These are phyloP conservation scores for Bruchidius siliquastri DNA, from an alignment of 2,888 invertebrate genomes.

Conservation along the genomic window DNA sequence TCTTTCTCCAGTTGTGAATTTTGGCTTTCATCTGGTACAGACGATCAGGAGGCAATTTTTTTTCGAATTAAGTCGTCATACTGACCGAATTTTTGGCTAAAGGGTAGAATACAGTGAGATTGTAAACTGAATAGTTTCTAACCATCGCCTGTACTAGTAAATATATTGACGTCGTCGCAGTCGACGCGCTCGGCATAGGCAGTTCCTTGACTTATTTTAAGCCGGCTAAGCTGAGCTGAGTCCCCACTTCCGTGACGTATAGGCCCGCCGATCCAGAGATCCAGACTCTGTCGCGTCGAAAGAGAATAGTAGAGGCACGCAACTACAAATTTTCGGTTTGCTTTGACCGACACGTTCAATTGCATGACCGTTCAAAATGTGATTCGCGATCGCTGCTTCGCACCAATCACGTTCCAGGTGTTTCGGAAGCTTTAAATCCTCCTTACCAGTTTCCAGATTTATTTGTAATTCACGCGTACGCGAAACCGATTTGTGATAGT, in stretches of 20 bases:
- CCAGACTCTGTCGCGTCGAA: slow-evolving; percentile 25
- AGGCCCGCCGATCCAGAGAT: slow-evolving; percentile 26
- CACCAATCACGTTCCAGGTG: not conserved
- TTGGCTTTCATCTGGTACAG: no score
- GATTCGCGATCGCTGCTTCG: slow-evolving; percentile 14
- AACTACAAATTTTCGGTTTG: not conserved
- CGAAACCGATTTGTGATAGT: not conserved
- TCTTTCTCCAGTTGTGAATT: no score
- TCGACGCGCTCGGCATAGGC: slow-evolving; percentile 14
- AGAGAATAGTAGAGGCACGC: no score
- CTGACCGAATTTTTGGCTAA: no score
- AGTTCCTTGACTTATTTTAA: slow-evolving; percentile 38
- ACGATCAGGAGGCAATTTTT: no score
- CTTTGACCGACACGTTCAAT: not conserved
- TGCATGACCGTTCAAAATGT: slow-evolving; percentile 14
- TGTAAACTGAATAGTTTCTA: not conserved
- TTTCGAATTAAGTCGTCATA: no score
- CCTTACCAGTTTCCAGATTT: not conserved
- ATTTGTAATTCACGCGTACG: not conserved
- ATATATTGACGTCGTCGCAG: not conserved
- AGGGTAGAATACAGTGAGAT: no score
- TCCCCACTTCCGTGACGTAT: slow-evolving; percentile 29
- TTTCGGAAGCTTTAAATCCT: not conserved
- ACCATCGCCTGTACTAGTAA: not conserved
- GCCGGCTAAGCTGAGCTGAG: slow-evolving; percentile 28